A percentile compares a stretch with the other conserved stretches of the same genome.
phyloP scores from a whole-genome alignment of 2,113 vertebrate species.

The Onychostoma macrolepis region DNA sequence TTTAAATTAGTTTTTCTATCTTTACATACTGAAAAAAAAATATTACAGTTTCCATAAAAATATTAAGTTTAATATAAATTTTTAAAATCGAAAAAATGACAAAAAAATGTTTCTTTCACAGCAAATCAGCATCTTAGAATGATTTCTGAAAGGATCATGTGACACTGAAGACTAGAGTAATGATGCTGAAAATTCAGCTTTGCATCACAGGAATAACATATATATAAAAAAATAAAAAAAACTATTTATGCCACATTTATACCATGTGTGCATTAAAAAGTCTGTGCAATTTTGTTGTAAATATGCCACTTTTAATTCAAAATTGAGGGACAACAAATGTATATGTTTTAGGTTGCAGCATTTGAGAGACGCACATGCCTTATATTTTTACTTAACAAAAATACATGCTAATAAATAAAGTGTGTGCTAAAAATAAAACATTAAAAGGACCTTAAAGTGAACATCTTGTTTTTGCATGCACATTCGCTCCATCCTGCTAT shows the following conservation, averaged over 20 bases:
- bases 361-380: not conserved
- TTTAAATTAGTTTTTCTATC: no score
- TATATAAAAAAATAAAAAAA: no score
- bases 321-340: not conserved
- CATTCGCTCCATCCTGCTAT: not conserved
- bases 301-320: not conserved
- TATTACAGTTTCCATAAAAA: no score
- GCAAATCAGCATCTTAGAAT: no score
- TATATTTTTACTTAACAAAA: not conserved
- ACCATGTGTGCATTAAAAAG: not conserved
- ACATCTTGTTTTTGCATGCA: not conserved
- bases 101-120: no score
- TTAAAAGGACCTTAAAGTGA: not conserved
- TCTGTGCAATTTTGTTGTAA: not conserved
- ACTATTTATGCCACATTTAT: not conserved
- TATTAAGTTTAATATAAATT: no score
- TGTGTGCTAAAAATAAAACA: not conserved
- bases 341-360: not conserved
- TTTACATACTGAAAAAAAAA: no score
- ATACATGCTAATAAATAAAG: not conserved
- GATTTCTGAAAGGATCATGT: no score
- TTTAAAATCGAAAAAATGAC: no score
- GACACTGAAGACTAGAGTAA: no score
- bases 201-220: no score
- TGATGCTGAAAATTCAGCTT: no score